Evolutionary conservation across 2,113 vertebrate species (phyloP).

Genomic region (Brienomyrus longianalis): DNA sequence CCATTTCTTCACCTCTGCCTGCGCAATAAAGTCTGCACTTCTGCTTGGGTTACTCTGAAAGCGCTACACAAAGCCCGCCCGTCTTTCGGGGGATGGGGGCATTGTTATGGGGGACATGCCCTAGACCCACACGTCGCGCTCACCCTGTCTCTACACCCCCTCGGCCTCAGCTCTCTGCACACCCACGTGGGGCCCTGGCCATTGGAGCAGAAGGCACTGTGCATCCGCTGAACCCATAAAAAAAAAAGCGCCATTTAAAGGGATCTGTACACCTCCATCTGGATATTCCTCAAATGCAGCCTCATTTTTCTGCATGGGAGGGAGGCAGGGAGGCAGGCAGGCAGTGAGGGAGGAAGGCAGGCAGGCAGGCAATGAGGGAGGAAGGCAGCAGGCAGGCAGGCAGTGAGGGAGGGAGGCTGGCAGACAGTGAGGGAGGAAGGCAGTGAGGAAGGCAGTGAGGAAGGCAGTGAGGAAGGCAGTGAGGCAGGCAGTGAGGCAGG

Average conservation of each 20-base stretch:
- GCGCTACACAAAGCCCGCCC: constrained; percentile 42
- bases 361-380: too few relatives aligned
- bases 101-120: constrained; percentile 38
- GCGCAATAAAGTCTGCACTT: constrained; percentile 56
- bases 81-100: constrained; percentile 43
- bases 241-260: not conserved
- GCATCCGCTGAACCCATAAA: not conserved
- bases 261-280: not conserved
- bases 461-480: not conserved
- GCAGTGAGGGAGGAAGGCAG: not conserved
- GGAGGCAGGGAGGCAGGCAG: not conserved
- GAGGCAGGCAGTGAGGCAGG: too few relatives aligned
- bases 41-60: constrained; percentile 62
- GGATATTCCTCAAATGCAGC: not conserved
- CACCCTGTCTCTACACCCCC: not conserved
- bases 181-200: too few relatives aligned
- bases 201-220: too few relatives aligned
- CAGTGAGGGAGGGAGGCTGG: too few relatives aligned
- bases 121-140: constrained; percentile 21
- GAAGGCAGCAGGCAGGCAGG: constrained; percentile 6
- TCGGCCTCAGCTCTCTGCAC: not conserved
- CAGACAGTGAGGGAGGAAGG: too few relatives aligned
- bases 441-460: not conserved
- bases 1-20: too few relatives aligned
- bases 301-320: too few relatives aligned